Evolutionary conservation across 2,888 invertebrate species (phyloP).

Genomic region (Helleia helle): DNA sequence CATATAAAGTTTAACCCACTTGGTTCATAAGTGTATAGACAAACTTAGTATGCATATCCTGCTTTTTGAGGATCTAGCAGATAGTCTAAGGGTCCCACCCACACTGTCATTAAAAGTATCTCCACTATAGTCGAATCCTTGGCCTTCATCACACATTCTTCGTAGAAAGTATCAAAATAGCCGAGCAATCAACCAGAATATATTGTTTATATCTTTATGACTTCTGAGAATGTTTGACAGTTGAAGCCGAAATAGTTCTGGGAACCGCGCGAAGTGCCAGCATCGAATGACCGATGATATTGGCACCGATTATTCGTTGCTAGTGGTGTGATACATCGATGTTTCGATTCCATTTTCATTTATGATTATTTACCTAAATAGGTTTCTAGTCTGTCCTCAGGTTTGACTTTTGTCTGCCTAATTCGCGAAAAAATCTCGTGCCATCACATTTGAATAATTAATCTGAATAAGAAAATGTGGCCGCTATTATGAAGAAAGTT

Average conservation of each 20-base stretch:
- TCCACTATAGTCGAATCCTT: background rate
- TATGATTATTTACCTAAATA: background rate
- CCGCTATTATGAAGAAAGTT: too few species aligned
- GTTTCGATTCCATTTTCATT: background rate
- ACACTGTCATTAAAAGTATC: background rate
- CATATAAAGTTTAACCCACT: too few species aligned
- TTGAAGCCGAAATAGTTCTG: slow-evolving; percentile 21
- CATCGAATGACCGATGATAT: slow-evolving; percentile 30
- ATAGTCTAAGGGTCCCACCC: too few species aligned
- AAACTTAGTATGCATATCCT: too few species aligned
- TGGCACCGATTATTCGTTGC: slow-evolving; percentile 35
- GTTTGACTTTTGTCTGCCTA: too few species aligned
- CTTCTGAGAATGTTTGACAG: slow-evolving; percentile 9
- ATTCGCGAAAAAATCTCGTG: too few species aligned
- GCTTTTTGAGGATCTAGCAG: too few species aligned
- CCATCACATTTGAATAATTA: too few species aligned
- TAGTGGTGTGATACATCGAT: slow-evolving; percentile 12
- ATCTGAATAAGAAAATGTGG: too few species aligned
- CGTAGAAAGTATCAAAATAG: slow-evolving; percentile 4
- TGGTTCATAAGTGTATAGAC: too few species aligned
- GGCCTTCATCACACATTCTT: slow-evolving; percentile 2
- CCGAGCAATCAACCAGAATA: background rate
- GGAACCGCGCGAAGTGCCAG: slow-evolving; percentile 29
- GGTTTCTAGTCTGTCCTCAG: too few species aligned
- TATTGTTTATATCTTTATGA: slow-evolving; percentile 4